Evolutionary conservation across 2,888 invertebrate genomes (phyloP).

Genomic region (Apodemia hepburni): DNA sequence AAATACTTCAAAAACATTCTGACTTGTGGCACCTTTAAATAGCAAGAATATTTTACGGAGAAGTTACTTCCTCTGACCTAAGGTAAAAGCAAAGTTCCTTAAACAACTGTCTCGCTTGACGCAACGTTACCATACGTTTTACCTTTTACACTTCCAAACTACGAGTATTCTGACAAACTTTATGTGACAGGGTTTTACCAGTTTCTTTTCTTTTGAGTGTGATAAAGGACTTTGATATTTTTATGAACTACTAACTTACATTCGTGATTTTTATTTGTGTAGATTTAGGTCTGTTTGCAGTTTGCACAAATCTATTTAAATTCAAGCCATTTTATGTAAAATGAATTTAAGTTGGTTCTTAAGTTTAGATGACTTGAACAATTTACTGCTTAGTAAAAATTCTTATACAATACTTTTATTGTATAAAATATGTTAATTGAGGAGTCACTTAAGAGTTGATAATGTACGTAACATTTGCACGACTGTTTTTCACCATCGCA

Average conservation of each 20-base stretch:
- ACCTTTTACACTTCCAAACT: slow-evolving; percentile 20
- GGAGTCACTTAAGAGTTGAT: not conserved
- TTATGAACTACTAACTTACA: too few species aligned
- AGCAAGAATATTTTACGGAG: not conserved
- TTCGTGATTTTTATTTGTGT: too few species aligned
- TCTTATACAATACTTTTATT: too few species aligned
- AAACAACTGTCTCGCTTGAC: slow-evolving; percentile 19
- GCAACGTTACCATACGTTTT: slow-evolving; percentile 21
- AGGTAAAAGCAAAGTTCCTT: slow-evolving; percentile 23
- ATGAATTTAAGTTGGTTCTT: too few species aligned
- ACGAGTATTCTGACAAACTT: not conserved
- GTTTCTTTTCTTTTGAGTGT: not conserved
- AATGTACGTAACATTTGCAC: too few species aligned
- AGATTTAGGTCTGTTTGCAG: too few species aligned
- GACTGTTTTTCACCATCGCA: too few species aligned
- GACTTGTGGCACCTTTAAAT: not conserved
- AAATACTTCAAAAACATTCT: not conserved
- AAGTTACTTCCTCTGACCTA: not conserved
- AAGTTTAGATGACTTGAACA: too few species aligned
- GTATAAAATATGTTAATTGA: not conserved
- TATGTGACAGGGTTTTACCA: slow-evolving; percentile 7
- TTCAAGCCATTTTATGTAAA: too few species aligned
- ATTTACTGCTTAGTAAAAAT: too few species aligned
- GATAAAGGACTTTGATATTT: not conserved
- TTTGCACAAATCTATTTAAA: too few species aligned